Evolutionary conservation across 2,888 invertebrate species (phyloP).

Genomic region (Caenorhabditis sp.): DNA sequence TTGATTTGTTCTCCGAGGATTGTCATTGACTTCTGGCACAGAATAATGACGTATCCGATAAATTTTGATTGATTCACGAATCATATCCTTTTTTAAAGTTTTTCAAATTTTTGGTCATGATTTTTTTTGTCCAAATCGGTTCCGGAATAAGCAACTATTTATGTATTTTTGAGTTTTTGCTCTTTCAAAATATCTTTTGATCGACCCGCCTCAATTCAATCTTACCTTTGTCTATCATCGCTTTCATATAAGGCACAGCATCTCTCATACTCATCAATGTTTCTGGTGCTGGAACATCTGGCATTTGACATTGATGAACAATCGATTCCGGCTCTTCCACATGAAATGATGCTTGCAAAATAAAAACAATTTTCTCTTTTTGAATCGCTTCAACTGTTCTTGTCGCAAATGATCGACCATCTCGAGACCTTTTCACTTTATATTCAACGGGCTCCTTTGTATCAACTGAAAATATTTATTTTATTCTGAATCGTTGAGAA

Average conservation of each 20-base stretch:
- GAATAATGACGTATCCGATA: too few species aligned
- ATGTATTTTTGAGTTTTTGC: too few species aligned
- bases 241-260: slow-evolving; percentile 43
- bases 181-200: too few species aligned
- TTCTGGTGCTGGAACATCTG: slow-evolving; percentile 50
- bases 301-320: slow-evolving; percentile 50
- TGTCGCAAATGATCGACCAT: slow-evolving; percentile 70
- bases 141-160: too few species aligned
- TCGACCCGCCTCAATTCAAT: too few species aligned
- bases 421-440: slow-evolving; percentile 72
- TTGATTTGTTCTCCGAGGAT: too few species aligned
- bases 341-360: slow-evolving; percentile 65
- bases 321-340: slow-evolving; percentile 48
- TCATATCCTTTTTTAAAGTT: too few species aligned
- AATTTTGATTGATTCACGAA: too few species aligned
- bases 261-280: slow-evolving; percentile 37
- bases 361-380: slow-evolving; percentile 71
- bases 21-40: too few species aligned
- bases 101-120: too few species aligned
- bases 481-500: background rate
- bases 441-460: slow-evolving; percentile 71
- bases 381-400: slow-evolving; percentile 73
- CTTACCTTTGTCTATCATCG: slow-evolving; percentile 34
- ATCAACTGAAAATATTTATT: slow-evolving; percentile 50
- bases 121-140: too few species aligned